phyloP scores from a whole-genome alignment of 2,113 vertebrate species.

The Lathamus discolor region DNA sequence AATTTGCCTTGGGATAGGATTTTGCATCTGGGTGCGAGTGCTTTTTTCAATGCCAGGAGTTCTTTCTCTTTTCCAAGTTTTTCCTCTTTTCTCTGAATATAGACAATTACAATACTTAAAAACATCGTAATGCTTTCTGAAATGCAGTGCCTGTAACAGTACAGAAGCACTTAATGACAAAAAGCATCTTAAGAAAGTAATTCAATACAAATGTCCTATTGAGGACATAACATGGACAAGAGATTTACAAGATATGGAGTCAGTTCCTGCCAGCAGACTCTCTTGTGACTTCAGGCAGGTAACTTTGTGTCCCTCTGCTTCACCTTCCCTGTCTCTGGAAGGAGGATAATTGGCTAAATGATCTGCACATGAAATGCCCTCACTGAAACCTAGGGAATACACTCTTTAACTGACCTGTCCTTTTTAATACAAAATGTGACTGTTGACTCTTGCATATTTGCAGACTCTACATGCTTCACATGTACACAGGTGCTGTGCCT shows the following conservation, averaged over 20 bases:
- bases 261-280: background rate
- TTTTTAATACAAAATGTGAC: background rate
- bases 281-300: background rate
- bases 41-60: background rate
- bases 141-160: background rate
- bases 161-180: background rate
- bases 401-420: background rate
- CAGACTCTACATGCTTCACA: background rate
- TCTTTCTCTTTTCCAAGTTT: background rate
- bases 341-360: background rate
- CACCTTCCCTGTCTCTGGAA: background rate
- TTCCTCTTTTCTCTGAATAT: background rate
- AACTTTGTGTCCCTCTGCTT: background rate
- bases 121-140: background rate
- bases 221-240: accelerated
- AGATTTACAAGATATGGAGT: background rate
- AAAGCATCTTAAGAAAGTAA: background rate
- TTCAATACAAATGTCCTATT: background rate
- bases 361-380: background rate
- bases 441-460: background rate
- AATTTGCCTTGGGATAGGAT: background rate
- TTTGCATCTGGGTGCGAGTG: background rate
- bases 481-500: accelerated
- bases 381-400: background rate
- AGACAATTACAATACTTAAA: background rate